These are phyloP conservation scores for Drosophila paracracens DNA, from an alignment of 2,888 invertebrate species.

Conservation along the genomic window DNA sequence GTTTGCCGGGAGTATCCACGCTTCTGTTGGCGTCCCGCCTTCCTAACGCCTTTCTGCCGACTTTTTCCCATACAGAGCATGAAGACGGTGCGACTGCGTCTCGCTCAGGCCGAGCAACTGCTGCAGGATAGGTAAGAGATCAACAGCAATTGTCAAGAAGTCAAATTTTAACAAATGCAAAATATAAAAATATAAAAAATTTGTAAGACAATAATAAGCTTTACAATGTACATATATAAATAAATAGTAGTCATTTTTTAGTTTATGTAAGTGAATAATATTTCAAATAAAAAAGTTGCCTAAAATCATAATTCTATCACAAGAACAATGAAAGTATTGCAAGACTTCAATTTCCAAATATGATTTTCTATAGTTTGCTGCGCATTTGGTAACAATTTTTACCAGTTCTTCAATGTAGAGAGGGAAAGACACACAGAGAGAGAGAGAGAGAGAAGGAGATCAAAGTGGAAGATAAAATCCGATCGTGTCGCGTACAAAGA, in stretches of 20 bases:
- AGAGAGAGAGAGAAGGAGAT: background rate
- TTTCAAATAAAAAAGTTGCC: background rate
- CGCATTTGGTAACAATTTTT: background rate
- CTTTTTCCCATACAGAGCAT: constrained; percentile 95
- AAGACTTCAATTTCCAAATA: background rate
- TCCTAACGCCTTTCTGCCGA: constrained; percentile 91
- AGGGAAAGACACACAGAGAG: background rate
- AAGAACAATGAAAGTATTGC: background rate
- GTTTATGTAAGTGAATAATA: background rate
- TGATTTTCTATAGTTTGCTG: background rate
- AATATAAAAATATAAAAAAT: background rate
- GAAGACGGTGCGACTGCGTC: constrained; percentile 93
- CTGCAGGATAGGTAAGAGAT: constrained; percentile 89
- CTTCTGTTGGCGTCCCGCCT: constrained; percentile 89
- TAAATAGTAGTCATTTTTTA: background rate
- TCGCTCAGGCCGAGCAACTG: constrained; percentile 90
- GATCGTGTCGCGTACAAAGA: constrained; percentile 33
- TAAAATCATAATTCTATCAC: background rate
- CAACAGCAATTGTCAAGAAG: background rate
- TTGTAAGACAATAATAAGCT: background rate
- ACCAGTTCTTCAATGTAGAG: background rate
- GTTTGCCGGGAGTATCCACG: constrained; percentile 89
- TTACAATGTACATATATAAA: background rate
- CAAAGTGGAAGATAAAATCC: background rate
- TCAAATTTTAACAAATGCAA: background rate